These are phyloP conservation scores for Acanthopleura granulata DNA, from an alignment of 2,888 invertebrate species.

Conservation along the genomic window DNA sequence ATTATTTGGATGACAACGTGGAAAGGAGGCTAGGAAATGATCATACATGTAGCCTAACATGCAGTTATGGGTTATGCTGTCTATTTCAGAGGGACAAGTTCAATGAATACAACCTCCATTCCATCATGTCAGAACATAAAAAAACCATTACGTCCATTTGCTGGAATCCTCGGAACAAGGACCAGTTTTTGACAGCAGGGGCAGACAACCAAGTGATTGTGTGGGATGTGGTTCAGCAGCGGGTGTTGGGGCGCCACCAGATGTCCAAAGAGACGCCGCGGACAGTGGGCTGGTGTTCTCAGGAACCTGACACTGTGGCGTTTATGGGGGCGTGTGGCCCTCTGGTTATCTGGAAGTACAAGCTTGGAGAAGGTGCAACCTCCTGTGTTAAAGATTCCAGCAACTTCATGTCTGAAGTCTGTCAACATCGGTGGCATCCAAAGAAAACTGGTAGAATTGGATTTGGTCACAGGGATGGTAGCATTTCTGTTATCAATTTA, in stretches of 20 bases:
- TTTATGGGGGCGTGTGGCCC: conserved; percentile 62
- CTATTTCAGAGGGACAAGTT: conserved; percentile 61
- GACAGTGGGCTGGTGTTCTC: conserved; percentile 65
- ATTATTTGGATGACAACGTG: too few relatives aligned
- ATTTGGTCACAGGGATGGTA: conserved; percentile 68
- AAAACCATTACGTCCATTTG: conserved; percentile 69
- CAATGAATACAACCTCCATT: conserved; percentile 67
- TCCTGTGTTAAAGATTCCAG: conserved; percentile 50
- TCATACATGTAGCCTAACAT: too few relatives aligned
- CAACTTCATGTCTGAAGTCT: conserved; percentile 53
- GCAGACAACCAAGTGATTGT: conserved; percentile 66
- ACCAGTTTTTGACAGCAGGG: conserved; percentile 67
- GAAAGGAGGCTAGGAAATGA: too few relatives aligned
- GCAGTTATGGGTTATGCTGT: too few relatives aligned
- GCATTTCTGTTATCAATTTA: conserved; percentile 61
- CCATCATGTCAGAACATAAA: conserved; percentile 70
- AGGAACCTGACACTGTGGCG: conserved; percentile 51
- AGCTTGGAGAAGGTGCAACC: conserved; percentile 29
- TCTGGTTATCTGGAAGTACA: conserved; percentile 63
- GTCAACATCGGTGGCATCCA: conserved; percentile 66
- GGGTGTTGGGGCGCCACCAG: conserved; percentile 54
- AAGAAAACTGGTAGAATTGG: conserved; percentile 59
- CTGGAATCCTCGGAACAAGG: conserved; percentile 66
- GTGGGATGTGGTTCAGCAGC: conserved; percentile 67
- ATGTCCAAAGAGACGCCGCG: conserved; percentile 51